Evolutionary conservation across 1,140 invertebrate genomes (phyloP).

Genomic region (Rhagoletis pomonella): DNA sequence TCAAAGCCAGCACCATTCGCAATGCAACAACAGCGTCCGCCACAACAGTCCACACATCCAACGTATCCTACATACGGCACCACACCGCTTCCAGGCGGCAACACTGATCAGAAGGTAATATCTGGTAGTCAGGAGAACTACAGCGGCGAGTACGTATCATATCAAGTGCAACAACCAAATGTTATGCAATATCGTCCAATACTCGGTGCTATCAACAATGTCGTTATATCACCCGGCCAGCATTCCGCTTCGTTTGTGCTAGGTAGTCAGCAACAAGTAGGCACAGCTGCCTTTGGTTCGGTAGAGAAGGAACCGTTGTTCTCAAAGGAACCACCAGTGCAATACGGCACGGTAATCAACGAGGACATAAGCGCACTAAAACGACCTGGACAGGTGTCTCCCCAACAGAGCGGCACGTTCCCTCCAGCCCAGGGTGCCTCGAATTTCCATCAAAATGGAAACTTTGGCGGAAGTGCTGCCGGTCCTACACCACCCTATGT

Average conservation of each 20-base stretch:
- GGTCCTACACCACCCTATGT: slow-evolving; percentile 45
- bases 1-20: slow-evolving; percentile 70
- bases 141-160: slow-evolving; percentile 70
- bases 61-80: slow-evolving; percentile 8
- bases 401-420: slow-evolving; percentile 61
- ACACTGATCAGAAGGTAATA: slow-evolving; percentile 62
- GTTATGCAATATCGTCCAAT: slow-evolving; percentile 72
- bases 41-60: slow-evolving; percentile 12
- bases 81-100: slow-evolving; percentile 12
- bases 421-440: slow-evolving; percentile 58
- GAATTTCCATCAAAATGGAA: slow-evolving; percentile 64
- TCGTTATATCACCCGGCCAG: slow-evolving; percentile 79
- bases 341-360: slow-evolving; percentile 72
- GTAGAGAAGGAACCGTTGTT: slow-evolving; percentile 65
- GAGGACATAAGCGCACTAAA: slow-evolving; percentile 68
- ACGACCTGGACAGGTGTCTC: slow-evolving; percentile 57
- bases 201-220: slow-evolving; percentile 78
- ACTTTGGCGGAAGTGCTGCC: slow-evolving; percentile 50
- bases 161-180: slow-evolving; percentile 72
- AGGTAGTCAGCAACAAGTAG: slow-evolving; percentile 79
- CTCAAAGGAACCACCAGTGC: slow-evolving; percentile 64
- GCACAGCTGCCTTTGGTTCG: slow-evolving; percentile 59
- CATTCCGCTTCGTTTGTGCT: slow-evolving; percentile 80
- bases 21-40: slow-evolving; percentile 60
- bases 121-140: slow-evolving; percentile 65